These are phyloP conservation scores for Tyrophagus putrescentiae DNA, from an alignment of 1,140 invertebrate species.

Conservation along the genomic window DNA sequence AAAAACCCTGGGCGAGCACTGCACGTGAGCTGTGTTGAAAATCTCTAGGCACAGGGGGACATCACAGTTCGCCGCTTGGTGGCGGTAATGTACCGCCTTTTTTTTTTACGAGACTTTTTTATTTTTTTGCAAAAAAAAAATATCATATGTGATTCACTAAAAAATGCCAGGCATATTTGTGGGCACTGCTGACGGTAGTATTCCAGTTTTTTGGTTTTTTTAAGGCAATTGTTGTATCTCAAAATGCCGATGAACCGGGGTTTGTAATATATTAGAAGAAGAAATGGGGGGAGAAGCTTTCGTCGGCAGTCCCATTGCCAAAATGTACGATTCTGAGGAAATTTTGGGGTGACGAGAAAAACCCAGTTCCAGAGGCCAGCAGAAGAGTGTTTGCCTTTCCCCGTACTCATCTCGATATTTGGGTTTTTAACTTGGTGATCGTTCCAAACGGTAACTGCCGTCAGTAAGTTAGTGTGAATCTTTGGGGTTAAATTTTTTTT, in stretches of 20 bases:
- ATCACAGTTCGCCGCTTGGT: no score
- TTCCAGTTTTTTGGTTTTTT: conserved; percentile 45
- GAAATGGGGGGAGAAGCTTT: conserved; percentile 38
- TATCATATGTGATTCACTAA: no score
- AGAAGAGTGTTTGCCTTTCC: conserved; percentile 33
- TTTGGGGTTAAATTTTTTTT: conserved; percentile 35
- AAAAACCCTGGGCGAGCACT: no score
- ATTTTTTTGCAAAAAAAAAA: no score
- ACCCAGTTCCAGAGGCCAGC: conserved; percentile 43
- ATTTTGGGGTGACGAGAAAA: conserved; percentile 46
- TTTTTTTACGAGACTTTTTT: no score
- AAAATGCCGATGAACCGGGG: conserved; percentile 42
- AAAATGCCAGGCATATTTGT: conserved; percentile 25
- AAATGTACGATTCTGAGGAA: conserved; percentile 40
- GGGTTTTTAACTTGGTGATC: conserved; percentile 32
- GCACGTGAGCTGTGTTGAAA: no score
- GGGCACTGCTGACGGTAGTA: conserved; percentile 34
- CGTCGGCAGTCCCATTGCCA: conserved; percentile 39
- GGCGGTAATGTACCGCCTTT: no score
- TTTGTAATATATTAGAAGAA: conserved; percentile 39
- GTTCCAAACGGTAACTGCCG: conserved; percentile 34
- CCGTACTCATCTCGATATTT: conserved; percentile 29
- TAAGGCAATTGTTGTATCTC: conserved; percentile 42
- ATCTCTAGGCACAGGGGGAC: no score
- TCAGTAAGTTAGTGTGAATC: conserved; percentile 31